Conservation (phyloP, 2,888 invertebrate species). For the Cremastinae sp. region DNA sequence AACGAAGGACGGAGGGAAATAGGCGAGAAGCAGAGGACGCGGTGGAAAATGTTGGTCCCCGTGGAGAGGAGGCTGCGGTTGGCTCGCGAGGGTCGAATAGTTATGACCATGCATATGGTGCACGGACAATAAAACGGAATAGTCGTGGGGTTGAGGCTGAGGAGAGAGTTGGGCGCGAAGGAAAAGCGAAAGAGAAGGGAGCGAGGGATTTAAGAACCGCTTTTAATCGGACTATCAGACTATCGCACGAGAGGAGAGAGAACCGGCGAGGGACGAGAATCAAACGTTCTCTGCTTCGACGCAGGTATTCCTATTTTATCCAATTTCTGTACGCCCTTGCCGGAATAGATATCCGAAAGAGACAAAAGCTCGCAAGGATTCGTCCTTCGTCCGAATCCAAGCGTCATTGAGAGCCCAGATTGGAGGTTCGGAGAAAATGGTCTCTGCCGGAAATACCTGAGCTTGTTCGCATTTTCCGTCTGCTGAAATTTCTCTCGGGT, state of each 20-base stretch:
- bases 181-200: conserved; percentile 20
- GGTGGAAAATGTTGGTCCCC: conserved; percentile 35
- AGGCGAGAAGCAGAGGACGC: not conserved
- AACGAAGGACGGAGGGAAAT: not conserved
- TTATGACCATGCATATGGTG: conserved; percentile 78
- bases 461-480: too few species aligned
- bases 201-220: conserved; percentile 72
- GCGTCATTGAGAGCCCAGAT: too few species aligned
- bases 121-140: conserved; percentile 77
- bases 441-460: too few species aligned
- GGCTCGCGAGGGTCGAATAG: conserved; percentile 69
- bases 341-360: not conserved
- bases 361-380: not conserved
- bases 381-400: too few species aligned
- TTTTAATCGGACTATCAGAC: conserved; percentile 75
- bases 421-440: too few species aligned
- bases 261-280: not conserved
- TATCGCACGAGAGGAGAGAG: conserved; percentile 32
- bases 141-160: conserved; percentile 68
- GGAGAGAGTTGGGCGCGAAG: conserved; percentile 29
- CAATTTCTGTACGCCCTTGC: conserved; percentile 59
- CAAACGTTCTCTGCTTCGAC: conserved; percentile 44
- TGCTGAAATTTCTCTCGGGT: not conserved
- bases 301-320: conserved; percentile 54
- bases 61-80: conserved; percentile 54